phyloP scores from a whole-genome alignment of 2,113 vertebrate genomes.

The Brienomyrus brachyistius region DNA sequence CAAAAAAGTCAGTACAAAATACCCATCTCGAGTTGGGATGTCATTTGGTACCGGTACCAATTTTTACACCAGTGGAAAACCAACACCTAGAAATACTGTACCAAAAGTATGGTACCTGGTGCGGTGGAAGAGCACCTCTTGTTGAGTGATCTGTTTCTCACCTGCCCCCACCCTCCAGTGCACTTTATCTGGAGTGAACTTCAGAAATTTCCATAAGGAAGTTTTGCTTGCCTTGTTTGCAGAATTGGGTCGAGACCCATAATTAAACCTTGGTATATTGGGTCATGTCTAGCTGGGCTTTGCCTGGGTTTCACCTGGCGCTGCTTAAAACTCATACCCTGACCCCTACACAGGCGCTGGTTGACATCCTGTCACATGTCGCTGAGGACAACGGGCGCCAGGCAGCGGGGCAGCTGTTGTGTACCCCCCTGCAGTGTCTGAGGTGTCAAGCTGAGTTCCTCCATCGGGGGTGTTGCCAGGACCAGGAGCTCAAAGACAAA shows the following conservation, averaged over 20 bases:
- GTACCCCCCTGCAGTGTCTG: slow-evolving; percentile 66
- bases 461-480: slow-evolving; percentile 13
- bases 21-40: too few relatives aligned
- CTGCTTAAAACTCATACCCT: not conserved
- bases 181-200: not conserved
- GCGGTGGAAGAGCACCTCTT: not conserved
- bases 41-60: too few relatives aligned
- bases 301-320: not conserved
- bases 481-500: slow-evolving; percentile 3
- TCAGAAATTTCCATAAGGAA: not conserved
- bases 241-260: not conserved
- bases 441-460: slow-evolving; percentile 72
- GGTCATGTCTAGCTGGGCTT: not conserved
- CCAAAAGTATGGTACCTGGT: too few relatives aligned
- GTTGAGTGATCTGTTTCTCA: not conserved
- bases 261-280: not conserved
- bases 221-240: not conserved
- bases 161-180: not conserved
- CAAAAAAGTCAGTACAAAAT: too few relatives aligned
- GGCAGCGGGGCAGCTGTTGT: slow-evolving; percentile 31
- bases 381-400: slow-evolving; percentile 59
- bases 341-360: slow-evolving; percentile 46
- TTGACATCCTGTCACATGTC: slow-evolving; percentile 58
- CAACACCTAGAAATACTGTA: too few relatives aligned
- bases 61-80: too few relatives aligned